Evolutionary conservation across 2,797 vertebrate genomes (phyloP), one percentile per base, ranked within the genome.

Genomic region (Graptemys geographica): DNA sequence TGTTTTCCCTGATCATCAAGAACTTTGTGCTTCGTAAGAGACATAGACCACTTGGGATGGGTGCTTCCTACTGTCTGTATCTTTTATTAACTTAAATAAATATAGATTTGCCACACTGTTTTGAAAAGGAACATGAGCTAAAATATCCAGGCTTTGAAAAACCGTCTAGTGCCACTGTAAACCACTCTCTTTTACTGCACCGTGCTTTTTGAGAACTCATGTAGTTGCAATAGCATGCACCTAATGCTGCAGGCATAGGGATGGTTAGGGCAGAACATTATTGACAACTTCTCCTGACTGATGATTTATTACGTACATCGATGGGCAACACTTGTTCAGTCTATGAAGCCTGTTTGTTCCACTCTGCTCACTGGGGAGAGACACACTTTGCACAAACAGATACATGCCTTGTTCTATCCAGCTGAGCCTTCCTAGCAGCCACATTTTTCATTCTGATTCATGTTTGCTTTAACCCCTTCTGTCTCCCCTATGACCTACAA

Each of bases 251-350:
- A 96, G 96, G 94, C 96, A 95, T 90, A 94, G 95, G 96, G 96
- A 93, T 96, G 62, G 95, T 96, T 95, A 96, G 96, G 96, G 90
- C 96, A 97, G 89, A 78, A 86, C 92, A 94, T 90, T 98, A 98
- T 98, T 98, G 98, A 98, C 97, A 98, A 96, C 97, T 97, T 97
- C 94, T 97, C 93, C 91, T 93, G 96, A 94, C 96, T 96, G 95
- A 94, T 97, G 97, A 98, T 98, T 98, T 98, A 98, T 98, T 97
- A 97, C 94, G 94, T 97, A 97, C 95, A 96, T 97, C 96, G 97
- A 88, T 96, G 96, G 95, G 81, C 91, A 92, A 96, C 94, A 89
- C 96, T 98, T 97, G 95, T 95, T 98, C 96, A 96, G 95, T 88
- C 94, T 97, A 55, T 88, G 97, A 97, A 97, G 90, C 74, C 92